Conservation (phyloP, 2,797 vertebrate genomes). For the Mionectes olivaceus region DNA sequence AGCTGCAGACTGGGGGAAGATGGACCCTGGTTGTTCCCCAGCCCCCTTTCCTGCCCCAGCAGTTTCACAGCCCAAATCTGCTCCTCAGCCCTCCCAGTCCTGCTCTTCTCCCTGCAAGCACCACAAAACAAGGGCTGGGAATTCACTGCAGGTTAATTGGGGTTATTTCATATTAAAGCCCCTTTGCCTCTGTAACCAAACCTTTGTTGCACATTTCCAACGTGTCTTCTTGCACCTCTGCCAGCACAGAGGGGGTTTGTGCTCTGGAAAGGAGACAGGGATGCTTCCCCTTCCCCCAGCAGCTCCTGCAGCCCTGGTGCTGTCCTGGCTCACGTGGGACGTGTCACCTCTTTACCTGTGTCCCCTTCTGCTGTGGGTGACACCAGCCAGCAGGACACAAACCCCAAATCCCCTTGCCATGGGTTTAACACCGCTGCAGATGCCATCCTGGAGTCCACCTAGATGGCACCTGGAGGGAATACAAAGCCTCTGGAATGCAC, state of each 20-base stretch:
- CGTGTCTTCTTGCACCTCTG: accelerated
- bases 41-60: neutral
- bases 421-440: accelerated
- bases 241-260: accelerated
- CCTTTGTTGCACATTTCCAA: accelerated
- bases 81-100: neutral
- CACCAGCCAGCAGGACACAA: neutral
- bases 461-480: neutral
- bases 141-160: constrained; percentile 37
- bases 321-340: accelerated
- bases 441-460: neutral
- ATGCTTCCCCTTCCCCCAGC: neutral
- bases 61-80: neutral
- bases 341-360: neutral
- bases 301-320: neutral
- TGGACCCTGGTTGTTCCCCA: neutral
- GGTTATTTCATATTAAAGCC: constrained; percentile 30
- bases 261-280: neutral
- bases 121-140: neutral
- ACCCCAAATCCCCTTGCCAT: neutral
- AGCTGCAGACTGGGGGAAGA: neutral
- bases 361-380: neutral
- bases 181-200: neutral
- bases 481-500: neutral
- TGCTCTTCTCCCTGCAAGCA: neutral